Conservation (phyloP, 1,140 invertebrate genomes). For the Euglossa dilemma region DNA sequence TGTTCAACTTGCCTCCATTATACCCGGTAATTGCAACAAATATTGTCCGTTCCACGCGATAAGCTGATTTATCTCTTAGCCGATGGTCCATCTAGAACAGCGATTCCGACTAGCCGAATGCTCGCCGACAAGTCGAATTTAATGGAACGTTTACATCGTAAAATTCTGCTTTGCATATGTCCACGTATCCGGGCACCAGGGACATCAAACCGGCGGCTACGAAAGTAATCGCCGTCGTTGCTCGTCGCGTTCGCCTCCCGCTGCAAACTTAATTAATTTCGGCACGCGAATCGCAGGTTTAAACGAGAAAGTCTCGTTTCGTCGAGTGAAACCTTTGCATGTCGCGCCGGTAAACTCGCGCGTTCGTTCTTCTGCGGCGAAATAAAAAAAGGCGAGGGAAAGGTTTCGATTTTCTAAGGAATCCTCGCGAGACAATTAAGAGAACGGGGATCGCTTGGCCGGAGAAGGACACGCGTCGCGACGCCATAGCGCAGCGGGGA, state of each 20-base stretch:
- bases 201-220: no score
- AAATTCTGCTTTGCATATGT: neutral
- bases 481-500: no score
- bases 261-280: no score
- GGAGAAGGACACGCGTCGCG: no score
- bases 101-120: neutral
- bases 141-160: neutral
- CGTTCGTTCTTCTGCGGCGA: neutral
- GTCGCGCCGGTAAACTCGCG: conserved; percentile 44
- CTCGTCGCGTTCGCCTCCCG: no score
- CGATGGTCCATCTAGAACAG: neutral
- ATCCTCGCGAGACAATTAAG: neutral
- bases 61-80: conserved; percentile 10
- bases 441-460: neutral
- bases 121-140: neutral
- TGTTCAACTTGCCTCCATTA: conserved; percentile 48
- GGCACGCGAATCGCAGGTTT: neutral
- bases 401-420: conserved; percentile 40
- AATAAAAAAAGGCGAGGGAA: conserved; percentile 43
- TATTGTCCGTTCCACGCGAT: conserved; percentile 36
- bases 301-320: conserved; percentile 16
- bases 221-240: no score
- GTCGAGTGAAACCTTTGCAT: conserved; percentile 20
- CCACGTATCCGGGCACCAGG: no score
- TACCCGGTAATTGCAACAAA: conserved; percentile 53